Conservation (phyloP, 2,797 vertebrate genomes). For the Paramormyrops hopkinsi region DNA sequence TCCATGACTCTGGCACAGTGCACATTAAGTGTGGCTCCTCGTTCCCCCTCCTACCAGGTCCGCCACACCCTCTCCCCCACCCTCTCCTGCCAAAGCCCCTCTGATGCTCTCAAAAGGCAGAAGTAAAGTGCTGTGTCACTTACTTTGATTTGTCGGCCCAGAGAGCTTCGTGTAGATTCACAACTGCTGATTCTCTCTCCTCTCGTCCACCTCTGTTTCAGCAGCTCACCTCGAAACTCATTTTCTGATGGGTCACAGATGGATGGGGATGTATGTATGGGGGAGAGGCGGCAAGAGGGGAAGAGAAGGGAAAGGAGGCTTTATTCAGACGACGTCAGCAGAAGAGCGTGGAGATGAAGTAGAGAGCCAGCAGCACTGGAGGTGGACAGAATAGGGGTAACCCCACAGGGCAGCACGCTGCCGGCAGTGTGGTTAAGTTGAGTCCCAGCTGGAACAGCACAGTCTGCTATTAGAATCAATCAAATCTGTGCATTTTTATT, state of each 20-base stretch:
- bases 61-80: background rate
- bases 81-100: slow-evolving; percentile 34
- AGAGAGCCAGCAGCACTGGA: background rate
- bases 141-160: slow-evolving; percentile 79
- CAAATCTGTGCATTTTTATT: slow-evolving; percentile 66
- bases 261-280: background rate
- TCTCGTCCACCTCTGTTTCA: slow-evolving; percentile 91
- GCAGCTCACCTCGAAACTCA: slow-evolving; percentile 92
- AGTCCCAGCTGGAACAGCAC: slow-evolving; percentile 63
- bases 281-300: slow-evolving; percentile 4
- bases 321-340: background rate
- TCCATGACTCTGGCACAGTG: background rate
- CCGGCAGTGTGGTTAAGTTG: slow-evolving; percentile 52
- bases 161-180: slow-evolving; percentile 70
- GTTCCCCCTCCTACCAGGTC: background rate
- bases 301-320: slow-evolving; percentile 12
- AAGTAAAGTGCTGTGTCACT: slow-evolving; percentile 51
- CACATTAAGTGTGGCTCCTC: background rate
- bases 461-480: slow-evolving; percentile 68
- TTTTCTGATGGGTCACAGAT: slow-evolving; percentile 69
- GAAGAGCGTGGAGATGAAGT: slow-evolving; percentile 18
- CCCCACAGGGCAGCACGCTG: slow-evolving; percentile 27
- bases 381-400: background rate
- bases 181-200: slow-evolving; percentile 84
- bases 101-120: slow-evolving; percentile 56